Evolutionary conservation across 2,113 vertebrate species (phyloP), one percentile per base, ranked within the genome.

Genomic region (Cavia aperea): DNA sequence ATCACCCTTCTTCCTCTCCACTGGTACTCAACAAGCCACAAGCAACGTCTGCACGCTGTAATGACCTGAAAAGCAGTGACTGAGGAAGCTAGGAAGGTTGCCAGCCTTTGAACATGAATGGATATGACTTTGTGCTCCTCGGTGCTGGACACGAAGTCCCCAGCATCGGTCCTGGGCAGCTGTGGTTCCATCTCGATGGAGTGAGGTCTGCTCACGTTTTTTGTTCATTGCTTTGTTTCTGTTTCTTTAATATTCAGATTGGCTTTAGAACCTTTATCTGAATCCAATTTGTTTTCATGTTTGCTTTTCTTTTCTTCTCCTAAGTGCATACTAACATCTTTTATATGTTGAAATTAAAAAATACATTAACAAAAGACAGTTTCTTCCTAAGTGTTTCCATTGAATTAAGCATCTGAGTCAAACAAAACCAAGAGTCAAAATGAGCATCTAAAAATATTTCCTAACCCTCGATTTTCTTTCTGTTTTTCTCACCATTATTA

Each of bases 61-160:
- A 96, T 82, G 83, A 96, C 96, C 39, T 81, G 81, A 95, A 90
- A 96, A 39, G 36, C 62, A 96, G 95, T 95, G 86, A 97, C 96
- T 92, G 96, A 84, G 95, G 93, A 97, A 96, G 39, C 75, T 96
- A 93, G 97, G 68, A 93, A 56, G 79, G 23, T 54, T 94, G 92
- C 77, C 83, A 94, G 90, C 96, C 73, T 96, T 89, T 96, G 92
- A 97, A 97, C 7, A 95, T 89, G 95, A 96, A 96, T 92, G 96
- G 95, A 92, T 96, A 93, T 79, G 81, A 78, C 88, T 96, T 96
- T 95, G 97, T 97, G 94, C 54, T 93, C 26, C 88, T 70, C 85
- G 96, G 96, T 4, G 6, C 16, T 31, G 11, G 94, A 81, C 95
- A 75, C 81, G 96, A 95, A 96, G 94, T 51, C 4, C 77, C 96